Conservation (phyloP, 2,888 invertebrate species). For the Amaurobius ferox region DNA sequence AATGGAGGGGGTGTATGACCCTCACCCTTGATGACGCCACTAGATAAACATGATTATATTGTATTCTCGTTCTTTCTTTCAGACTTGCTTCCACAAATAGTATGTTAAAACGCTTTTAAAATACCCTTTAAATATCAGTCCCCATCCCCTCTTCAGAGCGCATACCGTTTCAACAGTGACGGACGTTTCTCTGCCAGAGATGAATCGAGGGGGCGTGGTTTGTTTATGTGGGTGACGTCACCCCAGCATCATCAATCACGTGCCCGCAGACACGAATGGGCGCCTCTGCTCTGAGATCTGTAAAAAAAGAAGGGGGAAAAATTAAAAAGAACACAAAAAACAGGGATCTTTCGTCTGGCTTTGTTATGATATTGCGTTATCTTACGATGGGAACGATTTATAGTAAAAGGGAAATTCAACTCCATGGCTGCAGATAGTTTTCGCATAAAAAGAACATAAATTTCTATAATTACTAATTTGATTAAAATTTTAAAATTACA, state of each 20-base stretch:
- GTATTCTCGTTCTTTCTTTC: no score
- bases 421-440: no score
- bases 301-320: not conserved
- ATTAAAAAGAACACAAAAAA: not conserved
- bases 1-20: no score
- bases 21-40: no score
- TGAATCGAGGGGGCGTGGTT: conserved; percentile 47
- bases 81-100: no score
- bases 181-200: conserved; percentile 17
- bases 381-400: no score
- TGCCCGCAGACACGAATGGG: conserved; percentile 45
- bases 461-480: no score
- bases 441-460: no score
- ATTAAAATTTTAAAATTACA: no score
- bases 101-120: no score
- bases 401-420: no score
- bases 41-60: no score
- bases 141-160: not conserved
- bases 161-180: not conserved
- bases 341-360: not conserved
- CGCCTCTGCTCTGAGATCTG: conserved; percentile 22
- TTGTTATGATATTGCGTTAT: not conserved
- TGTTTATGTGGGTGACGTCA: conserved; percentile 65
- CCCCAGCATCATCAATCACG: conserved; percentile 52
- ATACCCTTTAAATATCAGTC: not conserved